Evolutionary conservation across 2,888 invertebrate species (phyloP).

Genomic region (Plemyria rubiginata): DNA sequence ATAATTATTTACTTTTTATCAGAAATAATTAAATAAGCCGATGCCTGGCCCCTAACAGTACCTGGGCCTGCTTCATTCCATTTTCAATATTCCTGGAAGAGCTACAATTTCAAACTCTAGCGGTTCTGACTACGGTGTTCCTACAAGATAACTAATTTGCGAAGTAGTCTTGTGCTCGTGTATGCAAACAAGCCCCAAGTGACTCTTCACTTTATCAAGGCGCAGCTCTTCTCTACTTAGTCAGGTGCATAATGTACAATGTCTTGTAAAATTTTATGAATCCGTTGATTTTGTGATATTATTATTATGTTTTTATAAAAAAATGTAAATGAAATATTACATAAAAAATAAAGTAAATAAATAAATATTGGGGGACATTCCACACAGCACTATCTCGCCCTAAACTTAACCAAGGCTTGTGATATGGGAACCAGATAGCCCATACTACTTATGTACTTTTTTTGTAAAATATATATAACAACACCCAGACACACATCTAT

Average conservation of each 20-base stretch:
- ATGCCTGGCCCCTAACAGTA: not conserved
- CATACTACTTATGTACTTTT: too few relatives aligned
- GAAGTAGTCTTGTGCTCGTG: conserved; percentile 46
- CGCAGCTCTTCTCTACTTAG: conserved; percentile 43
- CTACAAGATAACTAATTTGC: conserved; percentile 51
- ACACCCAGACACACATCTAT: too few relatives aligned
- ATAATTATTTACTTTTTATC: not conserved
- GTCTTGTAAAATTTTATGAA: conserved; percentile 7
- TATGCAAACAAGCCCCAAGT: conserved; percentile 62
- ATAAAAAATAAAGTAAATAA: too few relatives aligned
- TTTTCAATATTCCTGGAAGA: not conserved
- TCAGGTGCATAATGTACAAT: conserved; percentile 29
- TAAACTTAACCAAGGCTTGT: too few relatives aligned
- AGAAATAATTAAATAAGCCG: not conserved
- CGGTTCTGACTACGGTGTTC: conserved; percentile 28
- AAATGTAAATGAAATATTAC: too few relatives aligned
- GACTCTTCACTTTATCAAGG: conserved; percentile 57
- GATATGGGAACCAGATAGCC: too few relatives aligned
- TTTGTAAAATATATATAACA: too few relatives aligned
- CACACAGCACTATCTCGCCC: too few relatives aligned
- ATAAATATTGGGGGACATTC: too few relatives aligned
- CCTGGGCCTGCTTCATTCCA: not conserved
- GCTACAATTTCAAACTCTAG: conserved; percentile 7
- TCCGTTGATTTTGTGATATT: not conserved
- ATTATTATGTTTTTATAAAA: too few relatives aligned